Conservation (phyloP, 2,797 vertebrate genomes). For the Ibycter americanus region DNA sequence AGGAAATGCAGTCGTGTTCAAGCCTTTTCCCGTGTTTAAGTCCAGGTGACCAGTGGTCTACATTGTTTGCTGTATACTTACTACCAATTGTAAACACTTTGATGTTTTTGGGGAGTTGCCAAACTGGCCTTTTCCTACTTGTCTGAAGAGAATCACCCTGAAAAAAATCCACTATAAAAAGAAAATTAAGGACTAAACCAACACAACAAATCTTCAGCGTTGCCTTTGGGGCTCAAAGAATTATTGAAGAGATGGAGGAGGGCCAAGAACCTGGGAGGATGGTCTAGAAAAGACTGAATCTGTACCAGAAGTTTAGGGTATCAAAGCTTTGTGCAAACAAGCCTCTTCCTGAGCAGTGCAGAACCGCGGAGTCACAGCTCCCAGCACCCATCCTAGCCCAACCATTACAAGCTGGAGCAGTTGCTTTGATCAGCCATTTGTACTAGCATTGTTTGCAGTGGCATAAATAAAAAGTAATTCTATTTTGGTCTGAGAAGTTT, state of each 20-base stretch:
- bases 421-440: not conserved
- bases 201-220: not conserved
- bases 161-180: not conserved
- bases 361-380: not conserved
- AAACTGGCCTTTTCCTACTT: not conserved
- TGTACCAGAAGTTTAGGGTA: not conserved
- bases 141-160: rapidly evolving
- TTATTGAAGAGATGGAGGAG: not conserved
- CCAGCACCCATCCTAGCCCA: rapidly evolving
- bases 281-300: not conserved
- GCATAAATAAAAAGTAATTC: not conserved
- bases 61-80: not conserved
- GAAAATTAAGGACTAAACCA: not conserved
- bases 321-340: not conserved
- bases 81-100: not conserved
- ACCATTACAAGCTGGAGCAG: not conserved
- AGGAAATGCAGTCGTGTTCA: not conserved
- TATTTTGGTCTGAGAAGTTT: not conserved
- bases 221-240: not conserved
- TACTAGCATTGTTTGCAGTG: not conserved
- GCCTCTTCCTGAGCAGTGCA: not conserved
- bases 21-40: not conserved
- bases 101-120: not conserved
- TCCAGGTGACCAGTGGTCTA: not conserved
- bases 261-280: not conserved